phyloP scores from a whole-genome alignment of 2,888 invertebrate species.

The Mythimna impura region DNA sequence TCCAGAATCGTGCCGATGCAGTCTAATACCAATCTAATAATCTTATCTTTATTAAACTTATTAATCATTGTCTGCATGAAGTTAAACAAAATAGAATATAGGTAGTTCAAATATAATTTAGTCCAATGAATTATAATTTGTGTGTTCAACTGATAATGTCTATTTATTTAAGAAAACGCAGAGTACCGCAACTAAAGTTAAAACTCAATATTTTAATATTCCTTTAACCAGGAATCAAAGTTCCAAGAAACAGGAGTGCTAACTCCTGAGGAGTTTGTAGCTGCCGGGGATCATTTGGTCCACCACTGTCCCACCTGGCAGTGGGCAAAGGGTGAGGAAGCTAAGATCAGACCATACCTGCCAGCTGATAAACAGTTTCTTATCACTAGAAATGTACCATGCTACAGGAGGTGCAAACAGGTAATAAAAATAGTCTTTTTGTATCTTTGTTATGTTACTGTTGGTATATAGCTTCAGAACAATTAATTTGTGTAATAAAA shows the following conservation, averaged over 20 bases:
- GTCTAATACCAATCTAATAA: neutral
- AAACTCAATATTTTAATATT: neutral
- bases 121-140: conserved; percentile 1
- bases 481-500: neutral
- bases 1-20: neutral
- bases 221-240: conserved; percentile 95
- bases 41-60: conserved; percentile 23
- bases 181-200: neutral
- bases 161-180: neutral
- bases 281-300: conserved; percentile 99
- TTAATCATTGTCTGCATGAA: conserved; percentile 15
- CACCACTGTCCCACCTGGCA: conserved; percentile 99
- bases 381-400: conserved; percentile 99
- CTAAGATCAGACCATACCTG: conserved; percentile 96
- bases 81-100: conserved; percentile 4
- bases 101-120: conserved; percentile 21
- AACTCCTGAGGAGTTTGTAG: conserved; percentile 99
- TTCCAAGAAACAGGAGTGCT: conserved; percentile 99
- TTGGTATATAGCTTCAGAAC: neutral
- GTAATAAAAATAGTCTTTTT: conserved; percentile 73
- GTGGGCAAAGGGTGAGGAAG: conserved; percentile 98
- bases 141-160: conserved; percentile 16
- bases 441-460: neutral
- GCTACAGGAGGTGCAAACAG: conserved; percentile 98
- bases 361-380: conserved; percentile 99